These are phyloP conservation scores for Ditylenchus weischeri DNA, from an alignment of 2,888 invertebrate species.

Conservation along the genomic window DNA sequence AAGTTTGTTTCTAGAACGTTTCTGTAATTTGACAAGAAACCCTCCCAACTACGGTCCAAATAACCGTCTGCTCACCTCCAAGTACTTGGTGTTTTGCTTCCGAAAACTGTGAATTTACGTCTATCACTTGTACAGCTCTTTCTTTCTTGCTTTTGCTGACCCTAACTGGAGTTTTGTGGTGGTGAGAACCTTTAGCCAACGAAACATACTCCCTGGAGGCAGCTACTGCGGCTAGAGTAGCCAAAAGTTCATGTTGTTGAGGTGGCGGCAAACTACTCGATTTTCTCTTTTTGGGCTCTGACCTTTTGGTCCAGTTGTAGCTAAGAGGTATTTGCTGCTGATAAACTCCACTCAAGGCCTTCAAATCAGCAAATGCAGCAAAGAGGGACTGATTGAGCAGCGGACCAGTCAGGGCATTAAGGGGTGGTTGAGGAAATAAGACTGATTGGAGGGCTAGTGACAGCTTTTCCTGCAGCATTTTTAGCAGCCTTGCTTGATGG, in stretches of 20 bases:
- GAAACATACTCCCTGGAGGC: slow-evolving; percentile 1
- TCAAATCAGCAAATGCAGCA: slow-evolving; percentile 26
- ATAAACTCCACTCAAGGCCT: slow-evolving; percentile 8
- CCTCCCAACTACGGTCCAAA: too few species aligned
- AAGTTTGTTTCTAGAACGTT: too few species aligned
- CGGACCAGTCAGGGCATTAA: slow-evolving; percentile 5
- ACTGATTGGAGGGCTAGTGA: slow-evolving; percentile 27
- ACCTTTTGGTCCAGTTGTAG: background rate
- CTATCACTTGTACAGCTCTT: background rate
- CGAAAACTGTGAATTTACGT: background rate
- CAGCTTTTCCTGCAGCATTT: slow-evolving; percentile 41
- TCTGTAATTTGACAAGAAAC: too few species aligned
- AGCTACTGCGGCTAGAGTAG: slow-evolving; percentile 9
- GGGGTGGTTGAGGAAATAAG: slow-evolving; percentile 17
- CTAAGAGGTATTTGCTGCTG: background rate
- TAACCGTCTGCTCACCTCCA: too few species aligned
- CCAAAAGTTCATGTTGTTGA: slow-evolving; percentile 3
- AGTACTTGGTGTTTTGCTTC: background rate
- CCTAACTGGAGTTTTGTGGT: background rate
- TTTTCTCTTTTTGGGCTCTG: too few species aligned
- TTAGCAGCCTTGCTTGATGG: slow-evolving; percentile 23
- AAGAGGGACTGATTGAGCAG: slow-evolving; percentile 32
- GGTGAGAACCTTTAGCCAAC: background rate
- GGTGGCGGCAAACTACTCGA: too few species aligned
- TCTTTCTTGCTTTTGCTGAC: background rate